Evolutionary conservation across 2,797 vertebrate genomes (phyloP), one percentile per base, ranked within the genome.

Genomic region (Chromobotia macracanthus): DNA sequence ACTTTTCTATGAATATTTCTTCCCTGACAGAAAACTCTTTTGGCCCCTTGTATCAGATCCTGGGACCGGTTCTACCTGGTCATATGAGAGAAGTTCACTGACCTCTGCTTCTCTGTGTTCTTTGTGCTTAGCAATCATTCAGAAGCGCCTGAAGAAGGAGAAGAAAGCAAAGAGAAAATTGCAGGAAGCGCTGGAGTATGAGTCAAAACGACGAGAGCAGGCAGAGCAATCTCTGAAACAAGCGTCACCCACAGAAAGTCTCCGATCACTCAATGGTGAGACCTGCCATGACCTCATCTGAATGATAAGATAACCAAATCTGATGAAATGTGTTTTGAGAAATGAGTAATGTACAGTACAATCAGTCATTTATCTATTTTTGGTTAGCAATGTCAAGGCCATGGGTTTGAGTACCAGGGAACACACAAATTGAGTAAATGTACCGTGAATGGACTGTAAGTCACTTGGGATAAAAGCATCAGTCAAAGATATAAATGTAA

Each of bases 141-240:
- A 99, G 92, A 99, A 99, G 86, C 95, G 98, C 85, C 93, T 99
- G 94, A 99, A 99, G 93, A 99, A 99, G 90, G 98, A 99, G 91
- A 99, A 99, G 90, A 99, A 99, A 86, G 97, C 98, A 50, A 99
- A 99, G 91, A 97, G 97, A 95, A 99, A 99, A 97, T 95, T 99
- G 83, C 98, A 99, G 84, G 98, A 99, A 92, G 98, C 97, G 7
- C 95, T 99, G 87, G 97, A 99, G 92, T 99, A 99, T 83, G 98
- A 99, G 89, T 97, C 96, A 82, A 99, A 99, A 89, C 92, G 97
- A 84, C 94, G 98, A 85, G 97, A 99, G 84, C 96, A 98, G 92
- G 96, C 90, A 0, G 98, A 99, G 89, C 97, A 98, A 86, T 95
- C 93, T 3, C 91, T 99, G 84, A 99, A 98, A 90, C 98, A 99